Base-by-base conservation (phyloP, 2,113 vertebrate species). In the Ceuthmochares aereus region DNA sequence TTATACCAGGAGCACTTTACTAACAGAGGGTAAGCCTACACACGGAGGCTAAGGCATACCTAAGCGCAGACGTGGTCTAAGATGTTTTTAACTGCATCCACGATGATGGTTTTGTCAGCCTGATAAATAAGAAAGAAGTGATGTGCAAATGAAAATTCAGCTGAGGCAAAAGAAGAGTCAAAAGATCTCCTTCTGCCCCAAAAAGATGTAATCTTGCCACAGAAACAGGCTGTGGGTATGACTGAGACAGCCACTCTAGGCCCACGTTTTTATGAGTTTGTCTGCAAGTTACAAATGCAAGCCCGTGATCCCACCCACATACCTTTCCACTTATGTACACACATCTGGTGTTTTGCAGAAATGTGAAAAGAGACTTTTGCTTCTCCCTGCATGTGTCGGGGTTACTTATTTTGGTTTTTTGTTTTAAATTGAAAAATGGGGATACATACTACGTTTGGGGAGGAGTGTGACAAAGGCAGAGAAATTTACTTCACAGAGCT, bases 271-370 rank as follows among this genome's bases (percentile, higher is more conserved):
- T 30, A 74, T n/a, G 68, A 93, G 80, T 91, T 70, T 64, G 60
- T 58, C 84, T 96, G 67, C 49, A 85, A 87, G 81, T 74, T 70
- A 89, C 58, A 92, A 79, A 86, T 62, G 60, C 54, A 75, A 87
- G 60, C 92, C 76, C 88, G 36, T 93, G 92, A 93, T 96, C 86
- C 88, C 95, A 96, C 93, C 96, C 96, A 95, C 92, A 89, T 63
- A 92, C 90, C 88, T 92, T 90, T 94, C 90, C 66, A 81, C 92
- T 93, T 92, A 88, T 72, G 90, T 63, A 94, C 79, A 70, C 93
- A 94, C 95, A 96, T 94, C 96, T 96, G 96, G 79, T 95, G 92
- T 92, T 96, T 95, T 92, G 83, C 90, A 90, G 74, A 74, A 77
- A 94, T 36, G 43, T 72, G 64, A 87, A 89, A 83, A 83, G 70